Evolutionary conservation across 1,140 invertebrate species (phyloP), one percentile per base, ranked within the genome.

Genomic region (Drosophila bipectinata): DNA sequence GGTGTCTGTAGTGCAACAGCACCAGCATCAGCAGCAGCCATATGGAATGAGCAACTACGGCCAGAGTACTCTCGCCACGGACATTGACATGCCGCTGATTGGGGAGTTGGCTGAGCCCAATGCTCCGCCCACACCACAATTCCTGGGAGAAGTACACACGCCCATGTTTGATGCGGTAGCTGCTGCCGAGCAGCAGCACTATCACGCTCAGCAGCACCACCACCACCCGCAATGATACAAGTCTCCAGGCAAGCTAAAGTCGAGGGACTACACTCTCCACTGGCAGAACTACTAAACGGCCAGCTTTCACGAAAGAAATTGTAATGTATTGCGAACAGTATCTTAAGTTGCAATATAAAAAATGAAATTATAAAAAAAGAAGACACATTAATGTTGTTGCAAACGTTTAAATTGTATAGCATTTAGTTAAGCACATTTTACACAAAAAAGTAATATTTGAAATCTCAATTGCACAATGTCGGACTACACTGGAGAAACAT

Each of bases 131-230:
- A 91, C 90, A 4, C 89, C 90, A 5, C 90, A 91, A 59, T 91
- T 91, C 48, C 51, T 91, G 9, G 90, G 90, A n/a, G 90, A 91
- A 45, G 90, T 91, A 4, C 90, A 91, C 52, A 91, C 90, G 5
- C 90, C 90, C 24, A 91, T 91, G 90, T 91, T 91, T 45, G 90
- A 91, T 73, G 90, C 90, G 1, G 90, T 88, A 37, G 90, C 90
- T 44, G 90, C 85, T 37, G 90, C 90, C 26, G 90, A 91, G 69
- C 90, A 91, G 56, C 90, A 91, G 59, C 90, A 91, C 55, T 91
- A 91, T 39, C 85, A 90, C 61, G 80, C 79, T n/a, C 80, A 91
- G 51, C 82, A 90, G 26, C 76, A 81, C 10, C 79, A 79, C 21
- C 79, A 83, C 54, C 79, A 89, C 47, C 79, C 77, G 10, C 84